These are phyloP conservation scores for Platyscapa corneri DNA, from an alignment of 1,140 invertebrate genomes.

Conservation along the genomic window DNA sequence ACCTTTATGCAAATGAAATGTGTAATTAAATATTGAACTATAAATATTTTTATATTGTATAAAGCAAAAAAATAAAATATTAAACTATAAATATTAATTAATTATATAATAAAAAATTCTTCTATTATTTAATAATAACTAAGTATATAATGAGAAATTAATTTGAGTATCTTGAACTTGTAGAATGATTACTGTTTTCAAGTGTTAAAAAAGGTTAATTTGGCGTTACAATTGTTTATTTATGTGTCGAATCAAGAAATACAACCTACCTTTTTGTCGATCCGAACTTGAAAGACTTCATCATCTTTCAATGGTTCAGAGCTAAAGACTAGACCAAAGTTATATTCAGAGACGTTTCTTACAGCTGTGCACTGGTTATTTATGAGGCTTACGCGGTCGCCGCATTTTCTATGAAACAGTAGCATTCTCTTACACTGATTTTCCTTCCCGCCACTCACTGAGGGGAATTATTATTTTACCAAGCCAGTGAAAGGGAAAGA, in stretches of 20 bases:
- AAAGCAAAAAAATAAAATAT: neutral
- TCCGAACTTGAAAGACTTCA: constrained; percentile 90
- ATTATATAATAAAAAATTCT: neutral
- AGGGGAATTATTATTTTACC: neutral
- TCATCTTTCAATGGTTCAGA: constrained; percentile 87
- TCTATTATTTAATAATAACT: neutral
- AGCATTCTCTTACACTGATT: constrained; percentile 21
- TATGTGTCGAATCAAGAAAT: neutral
- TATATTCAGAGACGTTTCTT: constrained; percentile 86
- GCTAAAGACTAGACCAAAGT: constrained; percentile 90
- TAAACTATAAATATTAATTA: neutral
- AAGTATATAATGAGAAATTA: neutral
- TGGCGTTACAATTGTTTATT: too few species aligned
- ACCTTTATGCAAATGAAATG: neutral
- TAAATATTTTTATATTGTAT: neutral
- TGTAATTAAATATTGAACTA: neutral
- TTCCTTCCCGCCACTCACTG: neutral
- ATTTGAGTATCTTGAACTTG: neutral
- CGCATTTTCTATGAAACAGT: constrained; percentile 86
- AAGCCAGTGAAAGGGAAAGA: neutral
- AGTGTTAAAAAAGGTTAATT: neutral
- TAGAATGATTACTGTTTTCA: neutral
- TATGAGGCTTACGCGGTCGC: constrained; percentile 84
- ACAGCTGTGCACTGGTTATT: constrained; percentile 89
- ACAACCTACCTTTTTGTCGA: constrained; percentile 86